Conservation (phyloP, 1,140 invertebrate genomes). For the Wasmannia auropunctata region DNA sequence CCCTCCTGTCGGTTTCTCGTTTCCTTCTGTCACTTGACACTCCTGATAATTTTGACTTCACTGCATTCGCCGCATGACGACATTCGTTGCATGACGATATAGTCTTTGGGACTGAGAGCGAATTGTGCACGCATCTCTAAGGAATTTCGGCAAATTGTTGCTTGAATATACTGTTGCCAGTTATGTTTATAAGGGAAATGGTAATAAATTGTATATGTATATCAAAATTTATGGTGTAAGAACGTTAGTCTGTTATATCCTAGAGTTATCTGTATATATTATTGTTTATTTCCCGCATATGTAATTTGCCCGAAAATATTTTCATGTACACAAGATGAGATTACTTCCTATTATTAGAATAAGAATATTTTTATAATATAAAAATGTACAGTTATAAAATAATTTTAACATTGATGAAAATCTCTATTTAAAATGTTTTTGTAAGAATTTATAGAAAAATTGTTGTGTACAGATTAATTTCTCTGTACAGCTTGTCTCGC, state of each 20-base stretch:
- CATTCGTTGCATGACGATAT: conserved; percentile 40
- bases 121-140: not conserved
- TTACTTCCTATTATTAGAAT: not conserved
- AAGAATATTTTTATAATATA: not conserved
- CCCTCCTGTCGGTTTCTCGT: conserved; percentile 12
- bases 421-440: not conserved
- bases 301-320: not conserved
- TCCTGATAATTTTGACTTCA: not conserved
- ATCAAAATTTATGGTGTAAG: not conserved
- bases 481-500: not conserved
- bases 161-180: not conserved
- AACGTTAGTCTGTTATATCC: not conserved
- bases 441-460: not conserved
- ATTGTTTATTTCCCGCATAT: not conserved
- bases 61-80: not conserved
- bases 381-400: not conserved
- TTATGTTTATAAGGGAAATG: not conserved
- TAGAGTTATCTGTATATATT: not conserved
- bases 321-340: not conserved
- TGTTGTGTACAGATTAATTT: not conserved
- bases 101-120: conserved; percentile 25
- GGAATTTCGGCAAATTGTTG: not conserved
- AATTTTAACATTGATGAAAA: not conserved
- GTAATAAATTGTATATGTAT: not conserved
- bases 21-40: conserved; percentile 55